These are phyloP conservation scores for Gopherus flavomarginatus DNA, from an alignment of 2,113 vertebrate species.

Conservation along the genomic window DNA sequence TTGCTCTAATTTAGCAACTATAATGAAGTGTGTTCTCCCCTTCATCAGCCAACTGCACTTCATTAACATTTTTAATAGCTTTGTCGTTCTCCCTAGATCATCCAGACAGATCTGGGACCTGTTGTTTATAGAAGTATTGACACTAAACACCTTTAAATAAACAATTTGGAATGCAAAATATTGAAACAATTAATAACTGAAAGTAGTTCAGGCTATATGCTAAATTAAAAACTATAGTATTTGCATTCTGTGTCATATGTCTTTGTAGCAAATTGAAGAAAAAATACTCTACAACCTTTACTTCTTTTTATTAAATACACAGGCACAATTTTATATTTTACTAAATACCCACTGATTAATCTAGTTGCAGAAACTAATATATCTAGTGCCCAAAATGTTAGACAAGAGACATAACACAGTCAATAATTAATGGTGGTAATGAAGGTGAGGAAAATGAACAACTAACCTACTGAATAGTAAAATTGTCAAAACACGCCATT, in stretches of 20 bases:
- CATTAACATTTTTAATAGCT: background rate
- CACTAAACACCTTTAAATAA: background rate
- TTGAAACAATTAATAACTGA: background rate
- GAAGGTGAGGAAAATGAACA: background rate
- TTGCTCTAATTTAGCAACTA: conserved; percentile 16
- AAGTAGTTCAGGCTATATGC: background rate
- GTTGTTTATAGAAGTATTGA: conserved; percentile 7
- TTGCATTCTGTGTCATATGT: background rate
- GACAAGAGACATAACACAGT: background rate
- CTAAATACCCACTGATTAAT: conserved; percentile 32
- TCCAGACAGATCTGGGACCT: conserved; percentile 1
- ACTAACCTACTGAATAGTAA: conserved; percentile 19
- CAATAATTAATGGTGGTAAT: conserved; percentile 36
- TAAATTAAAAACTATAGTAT: background rate
- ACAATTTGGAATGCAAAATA: conserved; percentile 16
- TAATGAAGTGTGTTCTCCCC: background rate
- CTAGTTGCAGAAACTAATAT: conserved; percentile 8
- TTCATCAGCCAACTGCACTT: background rate
- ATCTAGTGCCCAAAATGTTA: conserved; percentile 11
- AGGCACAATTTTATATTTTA: conserved; percentile 41
- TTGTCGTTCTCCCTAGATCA: conserved; percentile 21
- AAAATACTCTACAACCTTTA: conserved; percentile 3
- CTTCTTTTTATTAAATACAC: conserved; percentile 7
- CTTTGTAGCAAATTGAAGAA: background rate
- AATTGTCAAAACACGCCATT: conserved; percentile 22